phyloP scores from a whole-genome alignment of 2,113 vertebrate species.

The Barbus barbus region DNA sequence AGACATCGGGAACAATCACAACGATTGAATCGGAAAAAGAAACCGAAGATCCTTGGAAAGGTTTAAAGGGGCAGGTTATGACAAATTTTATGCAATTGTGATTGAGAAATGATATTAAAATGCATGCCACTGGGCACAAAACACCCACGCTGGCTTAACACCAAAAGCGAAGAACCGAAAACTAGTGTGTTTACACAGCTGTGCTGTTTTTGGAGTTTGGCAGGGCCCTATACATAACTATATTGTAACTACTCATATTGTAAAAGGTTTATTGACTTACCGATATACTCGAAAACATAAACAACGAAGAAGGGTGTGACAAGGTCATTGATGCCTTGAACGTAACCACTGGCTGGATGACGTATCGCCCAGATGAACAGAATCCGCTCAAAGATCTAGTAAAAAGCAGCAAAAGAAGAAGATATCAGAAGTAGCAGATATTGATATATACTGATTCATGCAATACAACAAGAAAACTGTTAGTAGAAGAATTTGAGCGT shows the following conservation, averaged over 20 bases:
- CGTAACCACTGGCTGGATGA: conserved; percentile 97
- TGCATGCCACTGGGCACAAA: not conserved
- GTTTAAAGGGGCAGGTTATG: not conserved
- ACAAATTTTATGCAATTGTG: not conserved
- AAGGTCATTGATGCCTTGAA: conserved; percentile 98
- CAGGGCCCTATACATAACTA: not conserved
- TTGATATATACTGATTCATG: not conserved
- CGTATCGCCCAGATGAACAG: conserved; percentile 99
- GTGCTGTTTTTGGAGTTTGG: conserved; percentile 10
- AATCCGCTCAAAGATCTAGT: conserved; percentile 95
- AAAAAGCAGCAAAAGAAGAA: not conserved
- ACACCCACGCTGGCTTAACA: not conserved
- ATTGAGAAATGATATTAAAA: not conserved
- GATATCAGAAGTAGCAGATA: not conserved
- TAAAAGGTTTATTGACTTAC: conserved; percentile 74
- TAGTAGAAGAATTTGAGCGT: not conserved
- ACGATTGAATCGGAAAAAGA: not conserved
- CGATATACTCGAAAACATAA: conserved; percentile 90
- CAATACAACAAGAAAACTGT: not conserved
- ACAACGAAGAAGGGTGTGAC: conserved; percentile 98
- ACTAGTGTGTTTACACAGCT: not conserved
- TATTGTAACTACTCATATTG: not conserved
- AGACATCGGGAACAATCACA: not conserved
- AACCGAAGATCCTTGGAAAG: not conserved
- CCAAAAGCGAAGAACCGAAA: not conserved